Evolutionary conservation across 2,888 invertebrate genomes (phyloP), one percentile per base, ranked within the genome.

Genomic region (Pherbina coryleti): DNA sequence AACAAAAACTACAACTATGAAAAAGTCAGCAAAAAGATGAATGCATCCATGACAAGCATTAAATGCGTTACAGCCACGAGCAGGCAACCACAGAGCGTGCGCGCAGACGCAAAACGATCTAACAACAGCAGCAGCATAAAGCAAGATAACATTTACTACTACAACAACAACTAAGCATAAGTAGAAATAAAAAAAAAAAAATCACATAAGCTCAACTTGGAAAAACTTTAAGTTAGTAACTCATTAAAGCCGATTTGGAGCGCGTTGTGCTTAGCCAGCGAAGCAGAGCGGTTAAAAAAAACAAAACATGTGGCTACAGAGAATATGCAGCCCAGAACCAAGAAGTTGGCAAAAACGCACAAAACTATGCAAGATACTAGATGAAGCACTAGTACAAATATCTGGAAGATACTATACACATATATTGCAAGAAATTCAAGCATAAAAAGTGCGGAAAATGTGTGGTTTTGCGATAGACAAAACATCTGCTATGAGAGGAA

Each of bases 11-110:
- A n/a, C n/a, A 28, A 37, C 22, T 14, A 31, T 22, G 14, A 25
- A 37, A 57, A 14, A 57, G n/a, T 49, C 55, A 44, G 31, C 44
- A 57, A 28, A 25, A 77, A 25, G 51, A 62, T 25, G 64, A 57
- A 57, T 34, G 69, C 83, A 82, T 86, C 84, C 85, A 86, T 85
- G 85, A 85, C 86, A 86, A 84, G 86, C 86, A 84, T 82, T 85
- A 85, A 86, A 85, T 86, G 86, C 71, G 71, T 55, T 31, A 34
- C 71, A 71, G 49, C 67, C 67, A 67, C 67, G 49, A 44, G 67
- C 44, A 67, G 22, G 49, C 53, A 60, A 75, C 64, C 64, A 31
- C 74, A 75, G 72, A 75, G 74, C 49, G 74, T 66, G 74, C 53
- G 71, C 55, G 66, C 64, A 64, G 31, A 31, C 64, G 7, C 64